phyloP scores from a whole-genome alignment of 2,797 vertebrate genomes.

The Kryptolebias ocellatus region DNA sequence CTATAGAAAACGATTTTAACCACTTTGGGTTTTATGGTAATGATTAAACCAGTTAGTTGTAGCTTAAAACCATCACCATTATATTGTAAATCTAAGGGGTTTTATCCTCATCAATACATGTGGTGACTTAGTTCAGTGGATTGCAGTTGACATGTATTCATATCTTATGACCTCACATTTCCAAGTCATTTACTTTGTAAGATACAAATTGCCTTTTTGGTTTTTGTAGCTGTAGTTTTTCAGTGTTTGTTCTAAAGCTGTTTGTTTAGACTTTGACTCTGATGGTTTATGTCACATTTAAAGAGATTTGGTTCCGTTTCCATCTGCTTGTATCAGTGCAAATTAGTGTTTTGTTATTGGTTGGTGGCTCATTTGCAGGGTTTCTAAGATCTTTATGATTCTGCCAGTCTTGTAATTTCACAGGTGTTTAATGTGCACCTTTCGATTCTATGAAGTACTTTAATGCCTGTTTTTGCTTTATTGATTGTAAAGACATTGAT shows the following conservation, averaged over 20 bases:
- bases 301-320: conserved; percentile 3
- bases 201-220: not conserved
- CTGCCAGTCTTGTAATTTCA: conserved; percentile 4
- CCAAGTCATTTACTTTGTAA: not conserved
- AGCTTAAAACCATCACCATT: not conserved
- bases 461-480: conserved; percentile 8
- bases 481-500: conserved; percentile 15
- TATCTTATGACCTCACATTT: not conserved
- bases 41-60: not conserved
- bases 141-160: not conserved
- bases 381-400: conserved; percentile 3
- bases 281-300: not conserved
- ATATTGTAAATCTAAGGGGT: not conserved
- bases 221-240: conserved; percentile 17
- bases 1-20: not conserved
- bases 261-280: not conserved
- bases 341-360: not conserved
- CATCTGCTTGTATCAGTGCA: not conserved
- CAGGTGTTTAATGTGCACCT: not conserved
- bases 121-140: conserved; percentile 22
- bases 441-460: conserved; percentile 13
- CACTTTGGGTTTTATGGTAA: not conserved
- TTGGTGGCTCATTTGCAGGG: not conserved
- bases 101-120: too few relatives aligned
- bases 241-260: conserved; percentile 4